phyloP scores from a whole-genome alignment of 2,797 vertebrate species.

The Peromyscus eremicus region DNA sequence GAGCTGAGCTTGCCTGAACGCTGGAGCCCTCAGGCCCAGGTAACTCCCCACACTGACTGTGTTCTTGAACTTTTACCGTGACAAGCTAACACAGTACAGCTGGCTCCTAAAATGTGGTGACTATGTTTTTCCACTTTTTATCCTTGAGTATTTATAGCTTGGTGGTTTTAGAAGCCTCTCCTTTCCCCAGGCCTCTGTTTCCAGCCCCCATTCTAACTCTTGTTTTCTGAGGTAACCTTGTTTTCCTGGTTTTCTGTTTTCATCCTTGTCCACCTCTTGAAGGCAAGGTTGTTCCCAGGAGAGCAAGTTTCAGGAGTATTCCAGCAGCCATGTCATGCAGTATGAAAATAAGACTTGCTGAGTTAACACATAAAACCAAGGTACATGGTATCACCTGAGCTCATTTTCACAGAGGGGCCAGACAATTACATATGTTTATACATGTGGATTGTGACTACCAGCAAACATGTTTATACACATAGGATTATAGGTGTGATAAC shows the following conservation, averaged over 20 bases:
- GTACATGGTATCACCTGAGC: not conserved
- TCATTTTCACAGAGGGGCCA: not conserved
- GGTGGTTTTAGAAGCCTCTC: not conserved
- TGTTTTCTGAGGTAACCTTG: not conserved
- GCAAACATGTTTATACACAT: not conserved
- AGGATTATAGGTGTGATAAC: not conserved
- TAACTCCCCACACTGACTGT: not conserved
- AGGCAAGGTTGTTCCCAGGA: constrained; percentile 24
- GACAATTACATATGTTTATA: not conserved
- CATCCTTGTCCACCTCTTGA: not conserved
- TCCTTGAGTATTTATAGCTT: constrained; percentile 34
- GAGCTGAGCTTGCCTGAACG: not conserved
- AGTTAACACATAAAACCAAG: not conserved
- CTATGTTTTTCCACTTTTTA: not conserved
- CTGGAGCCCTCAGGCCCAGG: not conserved
- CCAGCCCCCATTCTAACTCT: not conserved
- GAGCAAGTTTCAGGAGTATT: not conserved
- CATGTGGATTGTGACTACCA: not conserved
- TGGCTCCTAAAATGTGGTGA: not conserved
- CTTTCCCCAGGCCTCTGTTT: not conserved
- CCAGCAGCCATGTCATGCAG: not conserved
- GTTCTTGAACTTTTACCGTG: not conserved
- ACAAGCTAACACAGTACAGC: not conserved
- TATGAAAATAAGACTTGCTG: not conserved
- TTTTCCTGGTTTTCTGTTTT: not conserved